Evolutionary conservation across 2,888 invertebrate genomes (phyloP).

Genomic region (Pinctada fucata): DNA sequence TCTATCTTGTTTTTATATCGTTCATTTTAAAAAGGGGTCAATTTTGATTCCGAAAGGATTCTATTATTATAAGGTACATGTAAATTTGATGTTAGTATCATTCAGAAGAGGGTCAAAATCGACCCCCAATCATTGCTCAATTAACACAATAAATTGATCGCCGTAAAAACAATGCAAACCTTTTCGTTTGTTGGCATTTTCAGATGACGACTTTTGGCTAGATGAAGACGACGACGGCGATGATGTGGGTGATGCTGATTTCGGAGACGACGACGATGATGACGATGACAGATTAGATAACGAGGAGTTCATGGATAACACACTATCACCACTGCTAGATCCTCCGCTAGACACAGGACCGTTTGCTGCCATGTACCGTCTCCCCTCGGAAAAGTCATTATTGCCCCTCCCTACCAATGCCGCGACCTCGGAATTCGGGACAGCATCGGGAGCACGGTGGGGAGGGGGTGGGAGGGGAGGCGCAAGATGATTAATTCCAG

Average conservation of each 20-base stretch:
- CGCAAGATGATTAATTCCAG: background rate
- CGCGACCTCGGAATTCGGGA: background rate
- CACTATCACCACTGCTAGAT: background rate
- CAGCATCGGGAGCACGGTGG: background rate
- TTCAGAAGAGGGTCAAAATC: too few relatives aligned
- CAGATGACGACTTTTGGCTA: background rate
- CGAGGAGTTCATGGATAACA: background rate
- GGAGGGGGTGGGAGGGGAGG: background rate
- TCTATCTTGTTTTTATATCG: too few relatives aligned
- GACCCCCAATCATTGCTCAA: too few relatives aligned
- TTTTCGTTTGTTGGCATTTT: background rate
- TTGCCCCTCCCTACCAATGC: background rate
- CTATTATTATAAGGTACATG: too few relatives aligned
- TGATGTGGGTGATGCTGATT: background rate
- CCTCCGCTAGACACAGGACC: background rate
- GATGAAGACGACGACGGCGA: background rate
- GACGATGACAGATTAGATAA: background rate
- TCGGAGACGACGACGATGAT: slow-evolving; percentile 6
- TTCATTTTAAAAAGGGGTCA: too few relatives aligned
- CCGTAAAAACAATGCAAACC: background rate
- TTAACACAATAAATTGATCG: too few relatives aligned
- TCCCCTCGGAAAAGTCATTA: background rate
- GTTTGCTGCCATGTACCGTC: background rate
- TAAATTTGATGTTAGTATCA: too few relatives aligned
- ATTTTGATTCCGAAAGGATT: too few relatives aligned